Base-by-base conservation (phyloP, 1,140 invertebrate genomes). In the Ladona fulva region DNA sequence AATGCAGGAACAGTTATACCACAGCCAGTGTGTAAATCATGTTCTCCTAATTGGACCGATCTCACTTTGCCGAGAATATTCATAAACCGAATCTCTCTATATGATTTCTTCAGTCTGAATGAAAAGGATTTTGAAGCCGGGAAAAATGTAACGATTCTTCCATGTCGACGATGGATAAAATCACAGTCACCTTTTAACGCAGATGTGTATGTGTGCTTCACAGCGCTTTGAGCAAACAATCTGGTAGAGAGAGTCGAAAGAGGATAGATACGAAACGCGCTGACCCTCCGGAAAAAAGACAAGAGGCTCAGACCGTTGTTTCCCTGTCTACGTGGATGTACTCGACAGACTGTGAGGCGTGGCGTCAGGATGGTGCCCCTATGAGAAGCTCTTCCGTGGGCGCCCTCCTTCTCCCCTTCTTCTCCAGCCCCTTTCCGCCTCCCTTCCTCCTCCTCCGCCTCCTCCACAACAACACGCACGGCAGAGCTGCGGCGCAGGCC, bases 261-360 rank as follows among this genome's bases (percentile, higher is more conserved):
- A 22, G 52, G 14, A 66, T 66, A 66, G 16, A 22, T 16, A 66
- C 16, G 52, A 66, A 12, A 66, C 52, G n/a, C 52, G 52, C 52
- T 66, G 14, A 19, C 52, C 52, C 52, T 66, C 52, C 8, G 29
- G 29, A 37, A 8, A 37, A 37, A n/a, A n/a, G n/a, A n/a, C n/a
- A n/a, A 37, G 52, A 16, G 52, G 14, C 25, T 78, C 25, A 95
- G 87, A 95, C 93, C 80, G 93, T 94, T 81, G 93, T 94, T 86
- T 94, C 93, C 83, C 93, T 91, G 87, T 95, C 93, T 84, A 94
- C 92, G 86, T 94, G 92, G 83, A 94, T 94, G 84, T 93, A 94
- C 84, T 95, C 93, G 88, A 95, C 93, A 88, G 92, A 93, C 86
- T 92, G 92, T 85, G 92, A 78, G 78, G 81, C 90, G 84, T 91